Evolutionary conservation across 1,140 invertebrate species (phyloP).

Genomic region (Penaeus japonicus): DNA sequence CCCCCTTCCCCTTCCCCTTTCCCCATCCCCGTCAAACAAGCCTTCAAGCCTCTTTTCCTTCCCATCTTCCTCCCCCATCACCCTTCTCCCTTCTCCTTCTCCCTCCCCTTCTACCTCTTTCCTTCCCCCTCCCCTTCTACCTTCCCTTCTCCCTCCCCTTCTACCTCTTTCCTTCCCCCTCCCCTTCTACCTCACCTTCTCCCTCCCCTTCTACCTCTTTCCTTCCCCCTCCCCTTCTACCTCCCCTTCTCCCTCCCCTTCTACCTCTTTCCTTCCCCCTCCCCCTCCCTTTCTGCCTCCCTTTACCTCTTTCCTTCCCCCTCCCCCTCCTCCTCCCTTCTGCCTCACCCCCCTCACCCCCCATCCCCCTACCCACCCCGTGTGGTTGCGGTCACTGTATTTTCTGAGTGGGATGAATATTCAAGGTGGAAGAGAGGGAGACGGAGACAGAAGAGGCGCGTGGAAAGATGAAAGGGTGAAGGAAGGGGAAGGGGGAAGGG

Average conservation of each 20-base stretch:
- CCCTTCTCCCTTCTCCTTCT: neutral
- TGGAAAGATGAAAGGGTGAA: too few relatives aligned
- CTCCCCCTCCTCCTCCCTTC: neutral
- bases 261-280: neutral
- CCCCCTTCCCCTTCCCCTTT: neutral
- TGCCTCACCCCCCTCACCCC: too few relatives aligned
- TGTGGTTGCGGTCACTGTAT: too few relatives aligned
- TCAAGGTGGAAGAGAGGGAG: too few relatives aligned
- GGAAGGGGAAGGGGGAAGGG: too few relatives aligned
- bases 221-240: neutral
- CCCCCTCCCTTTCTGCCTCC: neutral
- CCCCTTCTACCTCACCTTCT: neutral
- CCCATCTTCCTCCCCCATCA: neutral
- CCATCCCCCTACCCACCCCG: too few relatives aligned
- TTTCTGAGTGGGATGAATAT: too few relatives aligned
- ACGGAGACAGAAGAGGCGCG: too few relatives aligned
- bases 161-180: neutral
- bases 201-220: neutral
- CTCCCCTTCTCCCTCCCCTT: neutral
- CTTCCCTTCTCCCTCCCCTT: neutral
- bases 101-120: neutral
- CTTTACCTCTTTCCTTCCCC: neutral
- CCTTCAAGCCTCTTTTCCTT: neutral
- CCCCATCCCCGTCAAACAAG: neutral
- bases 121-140: neutral